Conservation (phyloP, 2,113 vertebrate genomes). For the Recurvirostra avosetta region DNA sequence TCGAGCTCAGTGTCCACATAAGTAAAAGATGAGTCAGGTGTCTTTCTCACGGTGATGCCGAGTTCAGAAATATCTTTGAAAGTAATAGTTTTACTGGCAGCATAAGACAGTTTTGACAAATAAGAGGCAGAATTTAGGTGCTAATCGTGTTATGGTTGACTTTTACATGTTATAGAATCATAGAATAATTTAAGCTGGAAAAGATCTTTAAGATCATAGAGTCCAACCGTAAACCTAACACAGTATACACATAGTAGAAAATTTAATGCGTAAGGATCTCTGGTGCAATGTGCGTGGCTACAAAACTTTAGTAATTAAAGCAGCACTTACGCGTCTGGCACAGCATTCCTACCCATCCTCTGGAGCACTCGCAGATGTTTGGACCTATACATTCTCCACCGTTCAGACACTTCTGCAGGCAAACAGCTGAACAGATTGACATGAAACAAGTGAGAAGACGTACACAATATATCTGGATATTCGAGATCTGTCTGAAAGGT, state of each 20-base stretch:
- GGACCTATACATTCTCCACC: conserved; percentile 72
- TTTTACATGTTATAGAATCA: not conserved
- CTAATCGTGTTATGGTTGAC: not conserved
- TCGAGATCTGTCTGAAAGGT: not conserved
- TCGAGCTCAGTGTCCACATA: not conserved
- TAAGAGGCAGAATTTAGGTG: not conserved
- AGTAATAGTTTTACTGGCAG: not conserved
- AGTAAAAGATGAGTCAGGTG: not conserved
- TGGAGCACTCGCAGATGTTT: conserved; percentile 63
- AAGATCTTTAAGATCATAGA: not conserved
- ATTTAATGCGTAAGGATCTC: accelerated
- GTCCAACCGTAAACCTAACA: not conserved
- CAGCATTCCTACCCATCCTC: conserved; percentile 67
- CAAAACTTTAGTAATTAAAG: not conserved
- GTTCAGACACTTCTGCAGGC: conserved; percentile 75
- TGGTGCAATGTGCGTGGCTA: accelerated
- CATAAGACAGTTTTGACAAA: not conserved
- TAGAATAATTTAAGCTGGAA: not conserved
- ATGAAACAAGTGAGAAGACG: not conserved
- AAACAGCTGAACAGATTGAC: conserved; percentile 62
- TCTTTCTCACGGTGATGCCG: not conserved
- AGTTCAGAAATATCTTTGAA: not conserved
- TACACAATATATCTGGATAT: not conserved
- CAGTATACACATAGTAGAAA: not conserved
- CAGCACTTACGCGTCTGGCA: conserved; percentile 80